Percentiles rank a stretch among this genome's conserved stretches.
Evolutionary conservation across 2,797 vertebrate species (phyloP).

Genomic region (Borostomias antarcticus): DNA sequence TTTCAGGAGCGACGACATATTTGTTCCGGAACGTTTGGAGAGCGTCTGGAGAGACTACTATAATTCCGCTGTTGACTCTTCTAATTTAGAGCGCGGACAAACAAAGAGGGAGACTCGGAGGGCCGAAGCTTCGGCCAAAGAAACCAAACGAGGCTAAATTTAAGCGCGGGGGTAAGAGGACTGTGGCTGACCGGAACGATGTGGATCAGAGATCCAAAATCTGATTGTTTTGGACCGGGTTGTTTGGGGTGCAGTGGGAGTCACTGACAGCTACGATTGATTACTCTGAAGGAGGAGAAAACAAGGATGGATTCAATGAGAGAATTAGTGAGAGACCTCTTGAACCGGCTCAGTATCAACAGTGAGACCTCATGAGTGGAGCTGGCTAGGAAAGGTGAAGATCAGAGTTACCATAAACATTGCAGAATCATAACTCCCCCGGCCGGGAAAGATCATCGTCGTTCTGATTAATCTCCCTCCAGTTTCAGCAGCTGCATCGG

Average conservation of each 20-base stretch:
- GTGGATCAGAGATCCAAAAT: slow-evolving; percentile 15
- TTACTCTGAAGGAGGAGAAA: slow-evolving; percentile 18
- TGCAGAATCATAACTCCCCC: too few species aligned
- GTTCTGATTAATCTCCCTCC: too few species aligned
- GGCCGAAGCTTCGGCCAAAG: slow-evolving; percentile 17
- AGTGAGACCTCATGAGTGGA: too few species aligned
- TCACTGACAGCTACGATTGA: slow-evolving; percentile 32
- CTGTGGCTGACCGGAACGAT: slow-evolving; percentile 7
- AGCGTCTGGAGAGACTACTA: slow-evolving; percentile 20
- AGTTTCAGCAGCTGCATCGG: too few species aligned
- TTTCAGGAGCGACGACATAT: slow-evolving; percentile 21
- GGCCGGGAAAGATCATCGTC: too few species aligned
- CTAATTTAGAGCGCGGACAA: slow-evolving; percentile 28
- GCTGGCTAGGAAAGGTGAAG: too few species aligned
- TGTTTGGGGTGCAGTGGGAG: background rate
- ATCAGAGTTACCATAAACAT: too few species aligned
- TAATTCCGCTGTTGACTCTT: slow-evolving; percentile 21
- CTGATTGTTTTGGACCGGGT: slow-evolving; percentile 30
- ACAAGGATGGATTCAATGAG: background rate
- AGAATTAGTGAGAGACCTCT: too few species aligned
- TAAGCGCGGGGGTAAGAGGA: background rate
- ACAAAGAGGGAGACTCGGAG: background rate
- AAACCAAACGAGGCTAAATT: slow-evolving; percentile 26
- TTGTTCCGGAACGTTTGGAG: slow-evolving; percentile 33
- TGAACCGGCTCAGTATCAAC: too few species aligned